phyloP scores from a whole-genome alignment of 2,797 vertebrate genomes.

The Crax fasciolata region DNA sequence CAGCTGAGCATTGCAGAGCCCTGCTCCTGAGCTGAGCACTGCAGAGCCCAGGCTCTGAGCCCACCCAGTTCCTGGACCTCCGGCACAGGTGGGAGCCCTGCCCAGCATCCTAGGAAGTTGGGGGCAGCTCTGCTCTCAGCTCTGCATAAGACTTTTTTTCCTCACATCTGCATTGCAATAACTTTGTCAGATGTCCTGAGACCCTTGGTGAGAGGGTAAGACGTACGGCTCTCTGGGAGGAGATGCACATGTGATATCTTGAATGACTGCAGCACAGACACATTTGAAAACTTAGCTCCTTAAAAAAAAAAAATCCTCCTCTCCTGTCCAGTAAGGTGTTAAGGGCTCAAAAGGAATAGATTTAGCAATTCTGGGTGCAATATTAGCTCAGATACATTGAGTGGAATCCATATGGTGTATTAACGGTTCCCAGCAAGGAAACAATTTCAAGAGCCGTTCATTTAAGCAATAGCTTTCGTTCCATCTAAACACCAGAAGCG shows the following conservation, averaged over 20 bases:
- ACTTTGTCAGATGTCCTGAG: not conserved
- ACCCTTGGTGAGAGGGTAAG: not conserved
- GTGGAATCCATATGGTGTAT: conserved; percentile 20
- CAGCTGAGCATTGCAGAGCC: not conserved
- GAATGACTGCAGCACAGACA: not conserved
- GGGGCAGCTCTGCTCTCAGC: not conserved
- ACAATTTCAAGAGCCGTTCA: conserved; percentile 48
- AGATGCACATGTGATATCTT: not conserved
- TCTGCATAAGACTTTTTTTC: not conserved
- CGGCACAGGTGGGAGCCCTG: not conserved
- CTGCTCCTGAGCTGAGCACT: not conserved
- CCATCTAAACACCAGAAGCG: conserved; percentile 32
- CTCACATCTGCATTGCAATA: not conserved
- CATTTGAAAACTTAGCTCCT: not conserved
- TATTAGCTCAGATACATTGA: conserved; percentile 19
- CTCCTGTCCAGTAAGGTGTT: not conserved
- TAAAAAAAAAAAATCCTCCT: not conserved
- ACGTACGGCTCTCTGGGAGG: not conserved
- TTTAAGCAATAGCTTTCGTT: conserved; percentile 52
- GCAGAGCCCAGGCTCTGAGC: not conserved
- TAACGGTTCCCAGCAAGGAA: conserved; percentile 14
- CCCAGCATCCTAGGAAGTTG: not conserved
- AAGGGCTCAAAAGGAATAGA: not conserved
- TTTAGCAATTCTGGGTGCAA: conserved; percentile 8
- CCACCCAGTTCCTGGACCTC: not conserved